phyloP scores from a whole-genome alignment of 2,797 vertebrate species.

The Tympanoctomys barrerae region DNA sequence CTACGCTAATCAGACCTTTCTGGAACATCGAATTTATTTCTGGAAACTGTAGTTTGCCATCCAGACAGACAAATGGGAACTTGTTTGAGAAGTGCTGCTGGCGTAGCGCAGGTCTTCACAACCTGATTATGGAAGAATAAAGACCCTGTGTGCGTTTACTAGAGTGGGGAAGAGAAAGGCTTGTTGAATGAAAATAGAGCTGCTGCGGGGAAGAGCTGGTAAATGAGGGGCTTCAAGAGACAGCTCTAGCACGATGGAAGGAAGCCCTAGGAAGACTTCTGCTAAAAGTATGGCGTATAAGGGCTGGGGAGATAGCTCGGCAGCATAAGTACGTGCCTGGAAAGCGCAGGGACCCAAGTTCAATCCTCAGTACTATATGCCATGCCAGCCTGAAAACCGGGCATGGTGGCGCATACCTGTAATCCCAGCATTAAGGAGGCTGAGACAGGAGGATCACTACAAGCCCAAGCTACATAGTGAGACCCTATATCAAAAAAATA shows the following conservation, averaged over 20 bases:
- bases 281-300: background rate
- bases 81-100: background rate
- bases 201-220: background rate
- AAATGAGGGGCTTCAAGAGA: background rate
- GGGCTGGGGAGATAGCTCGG: no score
- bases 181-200: background rate
- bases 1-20: background rate
- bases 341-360: no score
- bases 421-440: no score
- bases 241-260: background rate
- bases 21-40: background rate
- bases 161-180: background rate
- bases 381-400: no score
- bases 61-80: background rate
- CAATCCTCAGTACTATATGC: no score
- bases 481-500: no score
- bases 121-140: background rate
- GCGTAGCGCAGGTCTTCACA: background rate
- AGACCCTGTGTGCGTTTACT: background rate
- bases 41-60: background rate
- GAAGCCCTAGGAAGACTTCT: constrained; percentile 45
- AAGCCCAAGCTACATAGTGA: no score
- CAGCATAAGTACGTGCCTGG: no score
- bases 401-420: no score
- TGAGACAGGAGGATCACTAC: no score